Base-by-base conservation (phyloP, 2,888 invertebrate genomes). In the Heliconius sara region DNA sequence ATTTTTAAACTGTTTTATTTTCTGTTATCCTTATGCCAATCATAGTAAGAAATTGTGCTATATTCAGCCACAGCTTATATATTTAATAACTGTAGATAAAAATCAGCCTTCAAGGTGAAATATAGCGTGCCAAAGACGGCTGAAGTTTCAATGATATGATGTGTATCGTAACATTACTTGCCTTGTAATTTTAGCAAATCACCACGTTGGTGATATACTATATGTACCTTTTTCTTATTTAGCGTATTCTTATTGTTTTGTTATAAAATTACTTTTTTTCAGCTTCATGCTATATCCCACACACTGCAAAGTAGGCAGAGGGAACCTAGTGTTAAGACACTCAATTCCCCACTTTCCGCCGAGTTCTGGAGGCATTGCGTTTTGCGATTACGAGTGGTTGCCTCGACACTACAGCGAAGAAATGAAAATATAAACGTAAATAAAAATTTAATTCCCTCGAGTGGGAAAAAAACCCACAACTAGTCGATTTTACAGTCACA, bases 51-150 rank as follows among this genome's bases (percentile, higher is more conserved):
- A 30, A 57, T 30, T n/a, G 7, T n/a, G 6, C 30, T 22, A 57
- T 57, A 0, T 57, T 72, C n/a, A 22, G n/a, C n/a, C 47, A 63
- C 12, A 47, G 63, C 19, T 25, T 39, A 39, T 30, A 25, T 43
- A 76, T 60, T 63, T 75, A 34, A 30, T 75, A 34, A 30, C 60
- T 43, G 68, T 73, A 75, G 78, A 79, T 79, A 75, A 79, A 72
- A 75, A 79, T 79, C 74, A 47, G 34, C 83, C 85, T 87, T 85
- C 91, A 91, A 91, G 92, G 92, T 85, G 81, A 89, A 89, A 86
- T 83, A 83, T 92, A 81, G 90, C 93, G 91, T 93, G 93, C 83
- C 84, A 85, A 87, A 85, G 84, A 87, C 85, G 85, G 87, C 89
- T 90, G 84, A 85, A 85, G 85, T 87, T 85, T 85, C 85, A 87